Conservation (phyloP, 2,888 invertebrate species). For the Drosophila hamatofila region DNA sequence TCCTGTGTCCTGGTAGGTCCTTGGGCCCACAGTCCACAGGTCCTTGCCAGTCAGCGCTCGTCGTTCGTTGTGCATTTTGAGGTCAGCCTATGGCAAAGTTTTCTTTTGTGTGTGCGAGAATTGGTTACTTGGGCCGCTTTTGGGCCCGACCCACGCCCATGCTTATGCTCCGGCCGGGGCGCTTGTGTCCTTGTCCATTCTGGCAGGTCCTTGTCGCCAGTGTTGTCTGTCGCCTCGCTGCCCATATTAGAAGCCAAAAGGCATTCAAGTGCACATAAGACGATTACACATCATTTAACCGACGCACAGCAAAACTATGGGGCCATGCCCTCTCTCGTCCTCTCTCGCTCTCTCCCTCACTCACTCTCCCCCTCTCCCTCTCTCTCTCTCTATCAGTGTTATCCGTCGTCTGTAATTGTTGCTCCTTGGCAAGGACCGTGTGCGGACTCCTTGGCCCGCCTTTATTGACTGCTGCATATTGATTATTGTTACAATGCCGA, state of each 20-base stretch:
- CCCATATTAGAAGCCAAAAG: constrained; percentile 83
- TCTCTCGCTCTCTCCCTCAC: not conserved
- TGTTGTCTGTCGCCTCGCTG: constrained; percentile 59
- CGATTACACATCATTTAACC: constrained; percentile 85
- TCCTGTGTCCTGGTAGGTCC: constrained; percentile 17
- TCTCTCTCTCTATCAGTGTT: not conserved
- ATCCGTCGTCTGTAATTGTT: constrained; percentile 69
- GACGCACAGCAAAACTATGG: constrained; percentile 76
- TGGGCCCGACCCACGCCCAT: constrained; percentile 15
- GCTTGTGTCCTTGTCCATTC: constrained; percentile 35
- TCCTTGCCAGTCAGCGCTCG: constrained; percentile 43
- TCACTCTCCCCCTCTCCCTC: not conserved
- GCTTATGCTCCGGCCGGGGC: not conserved
- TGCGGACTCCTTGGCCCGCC: constrained; percentile 30
- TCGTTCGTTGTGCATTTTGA: constrained; percentile 74
- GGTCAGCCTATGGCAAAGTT: constrained; percentile 82
- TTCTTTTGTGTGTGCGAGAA: constrained; percentile 69
- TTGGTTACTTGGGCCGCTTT: constrained; percentile 47
- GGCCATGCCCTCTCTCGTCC: constrained; percentile 2
- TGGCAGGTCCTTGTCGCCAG: constrained; percentile 61
- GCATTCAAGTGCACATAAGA: constrained; percentile 84
- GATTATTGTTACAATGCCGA: constrained; percentile 75
- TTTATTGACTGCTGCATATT: constrained; percentile 76
- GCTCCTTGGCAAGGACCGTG: constrained; percentile 47
- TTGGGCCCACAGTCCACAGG: constrained; percentile 19